phyloP scores from a whole-genome alignment of 2,113 vertebrate genomes.

The Irena cyanogastra region DNA sequence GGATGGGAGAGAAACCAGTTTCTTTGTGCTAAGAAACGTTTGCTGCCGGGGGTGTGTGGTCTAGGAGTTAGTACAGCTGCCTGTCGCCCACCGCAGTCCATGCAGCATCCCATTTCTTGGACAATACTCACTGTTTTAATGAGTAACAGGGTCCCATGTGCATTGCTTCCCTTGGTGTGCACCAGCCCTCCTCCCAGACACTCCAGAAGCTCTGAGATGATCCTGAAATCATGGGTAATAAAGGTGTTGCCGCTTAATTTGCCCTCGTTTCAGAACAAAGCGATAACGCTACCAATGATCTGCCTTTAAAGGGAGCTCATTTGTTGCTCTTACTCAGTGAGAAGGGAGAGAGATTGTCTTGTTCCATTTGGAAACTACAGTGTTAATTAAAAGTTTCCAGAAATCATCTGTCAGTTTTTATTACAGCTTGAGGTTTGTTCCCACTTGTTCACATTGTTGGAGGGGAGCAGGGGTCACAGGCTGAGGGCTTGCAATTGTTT shows the following conservation, averaged over 20 bases:
- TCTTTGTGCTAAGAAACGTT: not conserved
- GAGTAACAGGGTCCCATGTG: not conserved
- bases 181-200: not conserved
- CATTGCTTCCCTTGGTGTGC: not conserved
- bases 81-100: rapidly evolving
- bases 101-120: not conserved
- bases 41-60: not conserved
- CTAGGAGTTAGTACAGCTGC: not conserved
- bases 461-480: not conserved
- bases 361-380: not conserved
- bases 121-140: not conserved
- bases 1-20: not conserved
- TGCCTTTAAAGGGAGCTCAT: not conserved
- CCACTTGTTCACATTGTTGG: not conserved
- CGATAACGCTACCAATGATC: not conserved
- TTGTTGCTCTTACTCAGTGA: not conserved
- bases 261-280: not conserved
- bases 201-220: not conserved
- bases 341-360: not conserved
- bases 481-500: not conserved
- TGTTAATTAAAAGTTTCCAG: not conserved
- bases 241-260: conserved; percentile 28
- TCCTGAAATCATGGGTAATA: not conserved
- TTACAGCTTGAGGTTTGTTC: not conserved
- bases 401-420: not conserved